phyloP scores from a whole-genome alignment of 2,113 vertebrate species.

The Crotalus viridis region DNA sequence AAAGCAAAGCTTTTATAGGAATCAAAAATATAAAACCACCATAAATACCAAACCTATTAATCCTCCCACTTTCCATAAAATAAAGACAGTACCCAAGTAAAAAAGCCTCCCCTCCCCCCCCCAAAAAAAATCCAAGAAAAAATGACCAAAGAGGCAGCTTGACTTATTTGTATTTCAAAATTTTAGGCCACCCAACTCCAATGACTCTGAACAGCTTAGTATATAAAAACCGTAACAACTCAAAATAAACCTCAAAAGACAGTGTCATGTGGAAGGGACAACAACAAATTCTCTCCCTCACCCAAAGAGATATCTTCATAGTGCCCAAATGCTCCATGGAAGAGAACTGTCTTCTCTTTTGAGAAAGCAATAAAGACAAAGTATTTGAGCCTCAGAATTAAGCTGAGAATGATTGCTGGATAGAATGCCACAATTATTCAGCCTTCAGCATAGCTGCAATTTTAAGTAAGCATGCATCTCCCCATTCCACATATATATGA shows the following conservation, averaged over 20 bases:
- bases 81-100: background rate
- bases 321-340: background rate
- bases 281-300: background rate
- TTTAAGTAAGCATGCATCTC: background rate
- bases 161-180: background rate
- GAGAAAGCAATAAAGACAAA: background rate
- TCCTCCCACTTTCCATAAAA: background rate
- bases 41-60: background rate
- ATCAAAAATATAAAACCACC: background rate
- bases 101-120: background rate
- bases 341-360: background rate
- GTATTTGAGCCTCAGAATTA: background rate
- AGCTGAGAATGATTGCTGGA: background rate
- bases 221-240: background rate
- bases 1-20: background rate
- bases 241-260: background rate
- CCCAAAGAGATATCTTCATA: background rate
- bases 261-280: background rate
- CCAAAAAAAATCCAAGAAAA: background rate
- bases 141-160: background rate
- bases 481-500: fast-evolving
- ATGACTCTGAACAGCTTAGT: background rate
- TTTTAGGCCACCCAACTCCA: background rate
- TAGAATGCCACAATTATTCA: background rate
- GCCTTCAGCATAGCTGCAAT: fast-evolving